A percentile compares a stretch with the other conserved stretches of the same genome.
These are phyloP conservation scores for Stenurella melanura DNA, from an alignment of 2,888 invertebrate genomes.

Conservation along the genomic window DNA sequence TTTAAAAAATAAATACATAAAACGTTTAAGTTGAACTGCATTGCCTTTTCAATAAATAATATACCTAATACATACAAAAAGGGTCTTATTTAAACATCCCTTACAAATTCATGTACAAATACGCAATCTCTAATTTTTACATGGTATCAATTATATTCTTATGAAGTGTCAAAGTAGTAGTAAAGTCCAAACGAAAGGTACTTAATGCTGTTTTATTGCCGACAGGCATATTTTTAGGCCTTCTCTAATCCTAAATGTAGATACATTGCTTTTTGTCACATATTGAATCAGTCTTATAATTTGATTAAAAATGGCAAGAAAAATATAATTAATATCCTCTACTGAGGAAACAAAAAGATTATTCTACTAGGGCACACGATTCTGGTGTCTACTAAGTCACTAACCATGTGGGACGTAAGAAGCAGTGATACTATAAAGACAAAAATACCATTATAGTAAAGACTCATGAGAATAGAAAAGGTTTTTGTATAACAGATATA, in stretches of 20 bases:
- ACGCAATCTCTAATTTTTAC: background rate
- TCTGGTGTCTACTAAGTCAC: too few relatives aligned
- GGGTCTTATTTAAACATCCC: background rate
- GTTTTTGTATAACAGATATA: too few relatives aligned
- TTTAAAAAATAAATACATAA: slow-evolving; percentile 27
- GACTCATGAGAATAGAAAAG: too few relatives aligned
- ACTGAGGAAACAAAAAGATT: too few relatives aligned
- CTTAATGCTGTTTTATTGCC: background rate
- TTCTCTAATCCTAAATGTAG: background rate
- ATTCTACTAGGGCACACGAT: too few relatives aligned
- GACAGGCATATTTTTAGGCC: background rate
- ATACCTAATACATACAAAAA: slow-evolving; percentile 1
- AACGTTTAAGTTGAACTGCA: slow-evolving; percentile 15
- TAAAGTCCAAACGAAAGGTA: background rate
- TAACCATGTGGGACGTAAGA: too few relatives aligned
- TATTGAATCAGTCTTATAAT: background rate
- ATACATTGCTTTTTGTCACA: background rate
- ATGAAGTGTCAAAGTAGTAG: background rate
- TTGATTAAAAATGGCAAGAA: background rate
- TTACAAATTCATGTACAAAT: background rate
- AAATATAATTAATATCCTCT: too few relatives aligned
- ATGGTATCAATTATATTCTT: slow-evolving; percentile 1
- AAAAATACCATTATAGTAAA: too few relatives aligned
- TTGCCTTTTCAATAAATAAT: slow-evolving; percentile 25
- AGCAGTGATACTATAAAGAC: too few relatives aligned